Percentiles rank a stretch among this genome's conserved stretches.
These are phyloP conservation scores for Sussaba pulchella DNA, from an alignment of 2,888 invertebrate genomes.

Conservation along the genomic window DNA sequence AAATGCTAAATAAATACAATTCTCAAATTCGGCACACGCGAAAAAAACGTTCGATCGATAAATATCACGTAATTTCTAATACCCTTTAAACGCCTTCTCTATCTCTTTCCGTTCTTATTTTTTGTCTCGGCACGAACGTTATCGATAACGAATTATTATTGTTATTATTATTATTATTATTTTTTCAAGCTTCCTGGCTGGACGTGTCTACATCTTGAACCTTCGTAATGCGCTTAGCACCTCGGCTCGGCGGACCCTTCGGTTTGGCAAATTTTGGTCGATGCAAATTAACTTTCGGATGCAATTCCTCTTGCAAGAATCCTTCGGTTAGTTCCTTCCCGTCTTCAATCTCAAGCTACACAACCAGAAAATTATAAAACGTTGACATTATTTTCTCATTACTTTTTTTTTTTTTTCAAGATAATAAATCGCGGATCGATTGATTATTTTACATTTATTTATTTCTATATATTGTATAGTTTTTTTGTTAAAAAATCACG, in stretches of 20 bases:
- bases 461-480: no score
- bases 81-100: slow-evolving; percentile 42
- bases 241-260: slow-evolving; percentile 97
- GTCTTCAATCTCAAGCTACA: slow-evolving; percentile 95
- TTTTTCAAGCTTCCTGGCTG: slow-evolving; percentile 72
- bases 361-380: slow-evolving; percentile 76
- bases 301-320: slow-evolving; percentile 96
- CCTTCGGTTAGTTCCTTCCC: slow-evolving; percentile 96
- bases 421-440: no score
- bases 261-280: slow-evolving; percentile 98
- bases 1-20: slow-evolving; percentile 58
- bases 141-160: slow-evolving; percentile 11
- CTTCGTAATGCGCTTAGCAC: slow-evolving; percentile 95
- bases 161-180: slow-evolving; percentile 16
- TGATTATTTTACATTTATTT: no score
- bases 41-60: neutral
- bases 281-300: slow-evolving; percentile 95
- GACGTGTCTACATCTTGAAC: slow-evolving; percentile 79
- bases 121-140: slow-evolving; percentile 27
- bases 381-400: slow-evolving; percentile 45
- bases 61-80: slow-evolving; percentile 52
- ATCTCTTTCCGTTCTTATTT: slow-evolving; percentile 25
- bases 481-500: neutral
- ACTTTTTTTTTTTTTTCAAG: no score
- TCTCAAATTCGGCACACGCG: neutral